These are phyloP conservation scores for Mythimna impura DNA, from an alignment of 2,888 invertebrate genomes.

Conservation along the genomic window DNA sequence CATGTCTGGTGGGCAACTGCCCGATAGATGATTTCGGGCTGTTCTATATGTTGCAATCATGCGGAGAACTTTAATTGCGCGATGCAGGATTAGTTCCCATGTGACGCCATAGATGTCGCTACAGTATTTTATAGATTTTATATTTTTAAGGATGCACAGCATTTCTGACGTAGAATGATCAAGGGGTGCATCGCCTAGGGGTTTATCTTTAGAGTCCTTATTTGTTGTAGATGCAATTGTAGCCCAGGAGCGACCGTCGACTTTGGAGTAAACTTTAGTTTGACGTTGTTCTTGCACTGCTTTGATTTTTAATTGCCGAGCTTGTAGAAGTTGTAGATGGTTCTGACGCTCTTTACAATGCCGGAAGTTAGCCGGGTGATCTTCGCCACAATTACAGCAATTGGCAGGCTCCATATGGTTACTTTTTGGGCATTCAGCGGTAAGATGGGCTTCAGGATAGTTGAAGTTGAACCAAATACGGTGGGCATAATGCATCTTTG, in stretches of 20 bases:
- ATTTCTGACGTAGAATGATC: not conserved
- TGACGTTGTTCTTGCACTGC: not conserved
- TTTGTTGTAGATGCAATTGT: not conserved
- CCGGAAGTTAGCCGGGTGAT: not conserved
- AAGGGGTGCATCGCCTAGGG: not conserved
- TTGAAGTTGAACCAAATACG: not conserved
- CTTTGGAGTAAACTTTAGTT: not conserved
- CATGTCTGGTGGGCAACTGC: no score
- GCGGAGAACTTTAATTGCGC: no score
- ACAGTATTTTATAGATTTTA: conserved; percentile 2
- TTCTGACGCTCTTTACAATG: not conserved
- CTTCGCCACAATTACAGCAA: conserved; percentile 1
- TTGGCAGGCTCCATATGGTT: not conserved
- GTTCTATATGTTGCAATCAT: no score
- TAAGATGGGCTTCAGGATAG: not conserved
- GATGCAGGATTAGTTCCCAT: no score
- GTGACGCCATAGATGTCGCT: no score
- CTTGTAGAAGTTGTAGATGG: not conserved
- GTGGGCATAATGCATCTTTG: not conserved
- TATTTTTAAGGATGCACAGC: not conserved
- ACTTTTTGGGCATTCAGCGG: not conserved
- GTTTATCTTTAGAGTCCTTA: not conserved
- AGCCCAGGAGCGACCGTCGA: not conserved
- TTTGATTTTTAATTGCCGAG: not conserved
- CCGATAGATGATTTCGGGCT: no score